phyloP scores from a whole-genome alignment of 2,888 invertebrate species.

The Eupithecia dodoneata region DNA sequence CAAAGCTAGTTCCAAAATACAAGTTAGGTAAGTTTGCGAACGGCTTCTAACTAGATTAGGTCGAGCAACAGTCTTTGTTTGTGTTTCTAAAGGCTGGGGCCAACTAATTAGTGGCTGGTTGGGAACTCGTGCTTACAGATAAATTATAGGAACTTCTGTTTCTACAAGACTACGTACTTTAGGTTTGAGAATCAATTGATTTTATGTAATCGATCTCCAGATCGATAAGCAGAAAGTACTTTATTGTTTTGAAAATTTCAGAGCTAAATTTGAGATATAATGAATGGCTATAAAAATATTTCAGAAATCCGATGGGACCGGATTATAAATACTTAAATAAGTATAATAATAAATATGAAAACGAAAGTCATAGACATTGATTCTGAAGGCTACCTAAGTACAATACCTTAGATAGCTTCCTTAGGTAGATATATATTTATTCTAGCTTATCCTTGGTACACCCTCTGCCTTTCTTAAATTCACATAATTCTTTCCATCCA shows the following conservation, averaged over 20 bases:
- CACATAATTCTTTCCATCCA: too few species aligned
- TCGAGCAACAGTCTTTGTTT: background rate
- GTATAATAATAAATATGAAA: too few species aligned
- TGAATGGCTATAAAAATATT: background rate
- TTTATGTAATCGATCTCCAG: background rate
- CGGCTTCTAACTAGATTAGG: conserved; percentile 1
- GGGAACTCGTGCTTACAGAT: conserved; percentile 2
- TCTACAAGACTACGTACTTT: background rate
- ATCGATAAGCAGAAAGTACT: background rate
- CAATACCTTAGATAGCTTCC: too few species aligned
- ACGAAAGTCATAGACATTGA: too few species aligned
- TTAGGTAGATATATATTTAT: too few species aligned
- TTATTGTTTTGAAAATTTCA: background rate
- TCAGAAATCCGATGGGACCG: background rate
- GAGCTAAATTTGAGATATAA: background rate
- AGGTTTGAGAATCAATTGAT: background rate
- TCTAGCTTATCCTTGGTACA: too few species aligned
- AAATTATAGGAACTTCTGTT: background rate
- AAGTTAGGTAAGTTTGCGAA: background rate
- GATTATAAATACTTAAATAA: too few species aligned
- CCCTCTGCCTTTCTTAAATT: too few species aligned
- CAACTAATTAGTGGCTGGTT: background rate
- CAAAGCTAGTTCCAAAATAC: background rate
- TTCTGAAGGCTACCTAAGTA: too few species aligned
- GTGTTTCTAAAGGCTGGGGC: background rate